These are phyloP conservation scores for Papilio machaon DNA, from an alignment of 1,140 invertebrate species.

Conservation along the genomic window DNA sequence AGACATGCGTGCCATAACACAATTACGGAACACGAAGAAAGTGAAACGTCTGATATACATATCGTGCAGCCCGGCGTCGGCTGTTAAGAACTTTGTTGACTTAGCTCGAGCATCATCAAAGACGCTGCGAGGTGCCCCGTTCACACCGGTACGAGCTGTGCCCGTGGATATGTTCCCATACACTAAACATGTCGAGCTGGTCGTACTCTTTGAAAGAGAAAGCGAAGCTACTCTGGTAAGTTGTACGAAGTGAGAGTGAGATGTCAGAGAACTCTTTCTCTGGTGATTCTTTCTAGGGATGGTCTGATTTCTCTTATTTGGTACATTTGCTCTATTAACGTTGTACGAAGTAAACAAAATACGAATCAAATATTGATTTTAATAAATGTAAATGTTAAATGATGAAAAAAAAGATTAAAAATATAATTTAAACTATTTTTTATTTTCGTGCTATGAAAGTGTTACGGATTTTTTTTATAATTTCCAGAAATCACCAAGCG, in stretches of 20 bases:
- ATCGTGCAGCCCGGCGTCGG: conserved; percentile 94
- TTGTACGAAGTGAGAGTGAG: background rate
- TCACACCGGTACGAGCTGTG: conserved; percentile 90
- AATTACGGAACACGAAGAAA: conserved; percentile 88
- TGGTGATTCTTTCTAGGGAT: background rate
- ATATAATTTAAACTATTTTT: no score
- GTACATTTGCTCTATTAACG: no score
- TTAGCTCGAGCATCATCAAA: conserved; percentile 91
- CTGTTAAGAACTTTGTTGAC: conserved; percentile 95
- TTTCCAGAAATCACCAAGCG: conserved; percentile 7
- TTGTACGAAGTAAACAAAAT: no score
- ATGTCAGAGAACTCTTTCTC: background rate
- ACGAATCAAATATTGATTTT: no score
- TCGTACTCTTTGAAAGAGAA: conserved; percentile 90
- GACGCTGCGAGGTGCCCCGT: conserved; percentile 90
- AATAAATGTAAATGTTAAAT: no score
- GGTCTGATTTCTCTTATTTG: background rate
- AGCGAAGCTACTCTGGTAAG: background rate
- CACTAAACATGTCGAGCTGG: conserved; percentile 94
- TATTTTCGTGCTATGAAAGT: no score
- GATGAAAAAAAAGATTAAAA: no score
- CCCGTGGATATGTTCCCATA: conserved; percentile 98
- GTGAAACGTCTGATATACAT: conserved; percentile 94
- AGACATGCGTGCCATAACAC: conserved; percentile 91
- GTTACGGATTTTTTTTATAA: background rate